A percentile compares a stretch with the other conserved stretches of the same genome.
phyloP scores from a whole-genome alignment of 2,888 invertebrate genomes.

The Rhagium mordax region DNA sequence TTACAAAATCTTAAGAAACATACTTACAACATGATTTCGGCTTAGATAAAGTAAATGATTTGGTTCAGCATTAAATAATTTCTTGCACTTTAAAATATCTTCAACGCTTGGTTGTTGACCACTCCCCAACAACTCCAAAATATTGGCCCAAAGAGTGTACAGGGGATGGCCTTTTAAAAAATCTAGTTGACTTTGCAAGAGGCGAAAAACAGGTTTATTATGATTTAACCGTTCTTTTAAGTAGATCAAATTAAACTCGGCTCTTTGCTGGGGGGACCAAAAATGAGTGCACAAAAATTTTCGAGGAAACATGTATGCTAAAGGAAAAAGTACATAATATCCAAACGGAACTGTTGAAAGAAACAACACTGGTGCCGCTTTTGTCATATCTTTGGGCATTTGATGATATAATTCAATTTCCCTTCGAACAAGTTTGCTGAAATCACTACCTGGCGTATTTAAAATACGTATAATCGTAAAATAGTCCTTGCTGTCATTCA shows the following conservation, averaged over 20 bases:
- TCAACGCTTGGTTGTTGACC: slow-evolving; percentile 81
- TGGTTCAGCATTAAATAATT: slow-evolving; percentile 80
- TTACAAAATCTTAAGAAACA: too few species aligned
- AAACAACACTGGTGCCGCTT: slow-evolving; percentile 85
- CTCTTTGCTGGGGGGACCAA: slow-evolving; percentile 87
- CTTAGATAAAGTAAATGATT: slow-evolving; percentile 78
- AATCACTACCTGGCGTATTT: slow-evolving; percentile 70
- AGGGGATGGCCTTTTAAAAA: slow-evolving; percentile 70
- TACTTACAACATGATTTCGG: slow-evolving; percentile 81
- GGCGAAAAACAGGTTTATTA: slow-evolving; percentile 81
- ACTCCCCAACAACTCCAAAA: slow-evolving; percentile 81
- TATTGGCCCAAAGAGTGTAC: slow-evolving; percentile 72
- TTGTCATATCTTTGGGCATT: slow-evolving; percentile 87
- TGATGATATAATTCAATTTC: slow-evolving; percentile 84
- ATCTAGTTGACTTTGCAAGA: slow-evolving; percentile 79
- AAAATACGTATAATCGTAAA: slow-evolving; percentile 71
- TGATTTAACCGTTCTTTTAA: slow-evolving; percentile 77
- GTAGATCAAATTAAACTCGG: slow-evolving; percentile 79
- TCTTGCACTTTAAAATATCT: slow-evolving; percentile 78
- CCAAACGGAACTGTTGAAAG: slow-evolving; percentile 87
- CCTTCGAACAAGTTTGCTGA: slow-evolving; percentile 75
- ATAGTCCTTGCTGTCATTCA: slow-evolving; percentile 80
- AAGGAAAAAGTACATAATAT: slow-evolving; percentile 87
- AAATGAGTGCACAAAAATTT: slow-evolving; percentile 86
- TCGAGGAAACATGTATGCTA: slow-evolving; percentile 88